Conservation (phyloP, 2,888 invertebrate genomes). For the Drosophila eohydei region DNA sequence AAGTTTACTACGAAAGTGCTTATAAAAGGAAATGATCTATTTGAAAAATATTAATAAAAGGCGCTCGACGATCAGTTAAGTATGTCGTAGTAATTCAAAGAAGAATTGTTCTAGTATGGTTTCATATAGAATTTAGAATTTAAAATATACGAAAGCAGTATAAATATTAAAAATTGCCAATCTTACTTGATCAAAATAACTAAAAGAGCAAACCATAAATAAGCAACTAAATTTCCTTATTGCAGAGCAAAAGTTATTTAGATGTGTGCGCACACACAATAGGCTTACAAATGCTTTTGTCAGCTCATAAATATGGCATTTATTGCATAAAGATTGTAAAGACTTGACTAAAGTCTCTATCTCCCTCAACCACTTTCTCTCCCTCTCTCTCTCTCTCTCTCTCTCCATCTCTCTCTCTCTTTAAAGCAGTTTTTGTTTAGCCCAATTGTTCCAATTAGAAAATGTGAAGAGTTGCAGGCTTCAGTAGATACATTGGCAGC, state of each 20-base stretch:
- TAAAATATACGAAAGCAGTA: too few species aligned
- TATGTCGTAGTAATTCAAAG: too few species aligned
- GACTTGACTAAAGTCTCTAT: not conserved
- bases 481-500: conserved; percentile 9
- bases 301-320: conserved; percentile 5
- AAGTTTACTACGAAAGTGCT: too few species aligned
- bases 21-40: too few species aligned
- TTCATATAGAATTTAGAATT: too few species aligned
- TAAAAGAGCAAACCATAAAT: not conserved
- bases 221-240: not conserved
- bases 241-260: not conserved
- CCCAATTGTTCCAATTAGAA: conserved; percentile 53
- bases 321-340: not conserved
- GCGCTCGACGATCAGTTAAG: too few species aligned
- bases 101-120: too few species aligned
- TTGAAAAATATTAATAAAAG: too few species aligned
- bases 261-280: not conserved
- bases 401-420: not conserved
- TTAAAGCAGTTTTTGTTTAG: conserved; percentile 3
- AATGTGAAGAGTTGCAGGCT: conserved; percentile 9
- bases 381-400: not conserved
- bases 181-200: not conserved
- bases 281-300: conserved; percentile 2
- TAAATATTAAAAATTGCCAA: not conserved
- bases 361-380: too few species aligned